phyloP scores from a whole-genome alignment of 2,113 vertebrate species.

The Hippocampus guttulatus region DNA sequence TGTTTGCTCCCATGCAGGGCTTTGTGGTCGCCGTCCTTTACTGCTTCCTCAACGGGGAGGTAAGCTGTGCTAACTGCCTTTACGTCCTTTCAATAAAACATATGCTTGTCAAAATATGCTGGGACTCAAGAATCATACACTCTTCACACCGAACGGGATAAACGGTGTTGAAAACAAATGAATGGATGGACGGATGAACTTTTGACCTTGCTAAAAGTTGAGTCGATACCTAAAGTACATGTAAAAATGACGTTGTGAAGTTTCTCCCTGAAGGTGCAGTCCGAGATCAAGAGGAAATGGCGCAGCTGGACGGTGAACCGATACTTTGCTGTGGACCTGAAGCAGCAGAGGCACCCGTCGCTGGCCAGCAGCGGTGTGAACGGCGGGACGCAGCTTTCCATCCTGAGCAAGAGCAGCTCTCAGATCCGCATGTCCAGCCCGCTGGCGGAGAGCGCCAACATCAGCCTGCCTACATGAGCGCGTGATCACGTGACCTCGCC shows the following conservation, averaged over 20 bases:
- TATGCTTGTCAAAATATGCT: too few species aligned
- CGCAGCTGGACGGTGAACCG: conserved; percentile 99
- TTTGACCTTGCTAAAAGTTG: background rate
- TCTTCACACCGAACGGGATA: too few species aligned
- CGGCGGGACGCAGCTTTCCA: conserved; percentile 96
- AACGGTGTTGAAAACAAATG: too few species aligned
- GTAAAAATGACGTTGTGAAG: conserved; percentile 82
- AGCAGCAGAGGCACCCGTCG: conserved; percentile 96
- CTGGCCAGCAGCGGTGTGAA: conserved; percentile 98
- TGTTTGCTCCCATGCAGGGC: conserved; percentile 71
- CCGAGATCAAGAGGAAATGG: conserved; percentile 99
- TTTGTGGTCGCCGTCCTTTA: conserved; percentile 97
- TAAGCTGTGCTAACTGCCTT: conserved; percentile 59
- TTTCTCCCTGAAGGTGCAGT: conserved; percentile 97
- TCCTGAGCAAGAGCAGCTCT: conserved; percentile 99
- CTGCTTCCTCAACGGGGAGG: conserved; percentile 98
- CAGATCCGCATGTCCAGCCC: conserved; percentile 98
- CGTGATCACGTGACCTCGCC: conserved; percentile 41
- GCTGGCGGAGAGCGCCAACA: conserved; percentile 85
- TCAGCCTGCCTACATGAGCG: conserved; percentile 86
- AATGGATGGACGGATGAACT: background rate
- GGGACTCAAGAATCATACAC: too few species aligned
- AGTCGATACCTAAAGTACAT: conserved; percentile 73
- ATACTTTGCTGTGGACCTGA: conserved; percentile 99
- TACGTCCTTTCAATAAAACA: background rate